phyloP scores from a whole-genome alignment of 2,113 vertebrate genomes.

The Butorides virescens region DNA sequence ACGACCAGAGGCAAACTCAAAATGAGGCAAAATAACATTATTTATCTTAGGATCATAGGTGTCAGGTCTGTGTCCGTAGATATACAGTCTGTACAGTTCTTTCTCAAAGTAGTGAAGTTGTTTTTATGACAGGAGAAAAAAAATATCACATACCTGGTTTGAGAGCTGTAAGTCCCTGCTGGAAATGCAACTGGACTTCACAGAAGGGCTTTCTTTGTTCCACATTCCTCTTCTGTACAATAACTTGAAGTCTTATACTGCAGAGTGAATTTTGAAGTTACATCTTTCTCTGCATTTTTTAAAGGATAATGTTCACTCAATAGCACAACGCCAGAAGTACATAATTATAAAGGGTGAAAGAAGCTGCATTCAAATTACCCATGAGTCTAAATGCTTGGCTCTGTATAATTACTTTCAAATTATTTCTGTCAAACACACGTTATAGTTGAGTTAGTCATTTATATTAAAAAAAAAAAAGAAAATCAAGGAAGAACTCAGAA shows the following conservation, averaged over 20 bases:
- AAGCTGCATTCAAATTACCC: slow-evolving; percentile 63
- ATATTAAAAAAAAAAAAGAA: slow-evolving; percentile 29
- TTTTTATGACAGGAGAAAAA: background rate
- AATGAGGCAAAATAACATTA: background rate
- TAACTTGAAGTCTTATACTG: background rate
- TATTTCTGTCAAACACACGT: slow-evolving; percentile 57
- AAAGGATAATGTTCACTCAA: slow-evolving; percentile 20
- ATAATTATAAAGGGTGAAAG: slow-evolving; percentile 54
- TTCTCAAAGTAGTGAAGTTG: background rate
- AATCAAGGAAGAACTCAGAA: slow-evolving; percentile 12
- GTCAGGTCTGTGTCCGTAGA: background rate
- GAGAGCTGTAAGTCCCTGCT: background rate
- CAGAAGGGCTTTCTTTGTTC: background rate
- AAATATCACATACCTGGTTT: background rate
- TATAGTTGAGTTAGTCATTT: slow-evolving; percentile 50
- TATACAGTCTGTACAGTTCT: background rate
- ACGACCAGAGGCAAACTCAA: background rate
- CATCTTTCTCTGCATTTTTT: slow-evolving; percentile 20
- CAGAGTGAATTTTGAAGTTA: slow-evolving; percentile 32
- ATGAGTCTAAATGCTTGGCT: slow-evolving; percentile 51
- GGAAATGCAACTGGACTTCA: background rate
- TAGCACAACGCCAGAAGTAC: slow-evolving; percentile 7
- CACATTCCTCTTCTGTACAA: background rate
- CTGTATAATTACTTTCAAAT: slow-evolving; percentile 60
- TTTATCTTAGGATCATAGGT: background rate